Evolutionary conservation across 2,113 vertebrate genomes (phyloP), one percentile per base, ranked within the genome.

Genomic region (Vicugna pacos): DNA sequence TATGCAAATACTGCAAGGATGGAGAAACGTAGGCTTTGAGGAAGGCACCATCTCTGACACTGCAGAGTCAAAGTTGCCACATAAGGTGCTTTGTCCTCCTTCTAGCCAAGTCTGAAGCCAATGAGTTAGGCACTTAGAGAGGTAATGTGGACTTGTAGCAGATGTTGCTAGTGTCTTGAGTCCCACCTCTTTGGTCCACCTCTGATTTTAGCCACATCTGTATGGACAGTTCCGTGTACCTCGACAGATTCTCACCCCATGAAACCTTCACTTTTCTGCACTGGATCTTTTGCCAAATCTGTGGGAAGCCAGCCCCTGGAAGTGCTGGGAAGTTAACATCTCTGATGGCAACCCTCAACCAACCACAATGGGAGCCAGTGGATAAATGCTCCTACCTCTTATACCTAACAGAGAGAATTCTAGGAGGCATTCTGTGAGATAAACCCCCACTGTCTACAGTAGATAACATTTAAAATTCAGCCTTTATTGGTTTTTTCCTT

Each of bases 221-320:
- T 65, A 11, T 70, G 14, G 54, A 38, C 32, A 72, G 13, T 32
- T 35, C 38, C 20, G 10, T 5, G 6, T 9, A 38, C 16, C 58
- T 50, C 56, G 13, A 46, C 4, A 81, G 60, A 35, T 52, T 73
- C 12, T 3, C 5, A 82, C 15, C 9, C 28, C 15, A 28, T 14
- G 32, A 73, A 79, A 35, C 6, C 56, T 93, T 73, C 73, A 19
- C 46, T 76, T 96, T 92, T 90, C 46, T 76, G 38, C 77, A 65
- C 46, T 32, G 4, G 15, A 12, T 5, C 48, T 70, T 91, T 84
- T 70, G n/a, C 3, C 42, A 64, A 46, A 67, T 13, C 22, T 77
- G 8, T 72, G 58, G 20, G 48, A 92, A 95, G 42, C 15, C 20
- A 94, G 32, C 0, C 30, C 19, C 56, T 76, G 48, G 9, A n/a